Base-by-base conservation (phyloP, 2,888 invertebrate species). In the Caenorhabditis sinica region DNA sequence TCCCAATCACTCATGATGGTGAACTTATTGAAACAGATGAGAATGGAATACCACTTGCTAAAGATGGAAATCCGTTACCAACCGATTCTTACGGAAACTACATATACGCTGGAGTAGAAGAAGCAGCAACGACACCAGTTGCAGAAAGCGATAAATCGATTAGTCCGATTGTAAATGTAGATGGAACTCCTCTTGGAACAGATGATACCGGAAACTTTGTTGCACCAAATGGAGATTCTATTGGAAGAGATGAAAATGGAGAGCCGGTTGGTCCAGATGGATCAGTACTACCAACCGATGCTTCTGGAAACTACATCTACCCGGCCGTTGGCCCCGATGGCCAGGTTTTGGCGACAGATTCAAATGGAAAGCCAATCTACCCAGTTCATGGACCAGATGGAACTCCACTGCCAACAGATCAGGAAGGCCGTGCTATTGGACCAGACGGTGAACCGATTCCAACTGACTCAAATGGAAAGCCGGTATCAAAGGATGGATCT, bases 241-340 rank as follows among this genome's bases (percentile, higher is more conserved):
- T 71, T 58, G 40, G 2, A 43, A 71, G 68, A 36, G 84, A 86
- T 72, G 82, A 76, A 23, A 60, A 72, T 17, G 86, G 86, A 11
- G 69, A 65, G 15, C 81, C 73, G 28, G 25, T 88, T n/a, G 89
- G 85, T 36, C 83, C 87, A 28, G 87, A 86, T 40, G 89, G 89
- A 23, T 81, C 43, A 49, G 30, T 72, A 23, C 68, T 88, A 13
- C 77, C 89, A 9, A 83, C 86, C 15, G 84, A 83, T 43, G 68
- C 73, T 2, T 72, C 61, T 56, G 91, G 91, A 2, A 65, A 49
- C 25, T 77, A 65, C 63, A 73, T 88, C 73, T 86, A 82, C 36
- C 85, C 85, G 20, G 83, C 58, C 2, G 33, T 80, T 15, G 86
- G 84, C 20, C 81, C 83, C 11, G 86, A 88, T 65, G 85, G 86